Percentiles rank a stretch among this genome's conserved stretches.
Conservation (phyloP, 2,113 vertebrate species). For the Orycteropus afer region DNA sequence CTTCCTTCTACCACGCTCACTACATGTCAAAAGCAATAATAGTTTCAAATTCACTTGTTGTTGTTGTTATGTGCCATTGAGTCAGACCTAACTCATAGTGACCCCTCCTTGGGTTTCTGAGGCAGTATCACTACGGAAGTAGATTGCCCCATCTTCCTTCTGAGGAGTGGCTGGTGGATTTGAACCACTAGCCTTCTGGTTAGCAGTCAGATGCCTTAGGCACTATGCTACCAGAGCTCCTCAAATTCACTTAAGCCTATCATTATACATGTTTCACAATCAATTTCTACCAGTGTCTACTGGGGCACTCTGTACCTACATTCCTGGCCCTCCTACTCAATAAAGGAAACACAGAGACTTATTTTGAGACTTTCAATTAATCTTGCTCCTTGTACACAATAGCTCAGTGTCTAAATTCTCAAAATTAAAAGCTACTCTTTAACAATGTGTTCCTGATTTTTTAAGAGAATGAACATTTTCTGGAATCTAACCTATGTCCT, state of each 20-base stretch:
- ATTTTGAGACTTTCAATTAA: background rate
- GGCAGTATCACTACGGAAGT: no score
- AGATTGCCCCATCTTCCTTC: no score
- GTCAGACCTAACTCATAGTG: no score
- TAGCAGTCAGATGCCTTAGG: no score
- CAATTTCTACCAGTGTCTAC: background rate
- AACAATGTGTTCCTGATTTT: background rate
- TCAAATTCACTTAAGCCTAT: no score
- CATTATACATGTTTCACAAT: background rate
- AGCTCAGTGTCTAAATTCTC: background rate
- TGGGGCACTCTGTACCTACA: no score
- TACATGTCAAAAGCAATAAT: background rate
- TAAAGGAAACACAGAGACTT: background rate
- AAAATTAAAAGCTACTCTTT: background rate
- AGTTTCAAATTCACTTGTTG: background rate
- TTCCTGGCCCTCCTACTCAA: background rate
- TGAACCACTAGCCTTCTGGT: no score
- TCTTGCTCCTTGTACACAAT: background rate
- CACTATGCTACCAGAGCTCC: no score
- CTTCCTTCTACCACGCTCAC: background rate
- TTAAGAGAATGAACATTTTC: background rate
- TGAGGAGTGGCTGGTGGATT: no score
- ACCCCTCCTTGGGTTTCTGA: no score
- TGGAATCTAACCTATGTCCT: background rate
- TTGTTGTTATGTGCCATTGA: no score